These are phyloP conservation scores for Lonchura striata DNA, from an alignment of 2,113 vertebrate species.

Conservation along the genomic window DNA sequence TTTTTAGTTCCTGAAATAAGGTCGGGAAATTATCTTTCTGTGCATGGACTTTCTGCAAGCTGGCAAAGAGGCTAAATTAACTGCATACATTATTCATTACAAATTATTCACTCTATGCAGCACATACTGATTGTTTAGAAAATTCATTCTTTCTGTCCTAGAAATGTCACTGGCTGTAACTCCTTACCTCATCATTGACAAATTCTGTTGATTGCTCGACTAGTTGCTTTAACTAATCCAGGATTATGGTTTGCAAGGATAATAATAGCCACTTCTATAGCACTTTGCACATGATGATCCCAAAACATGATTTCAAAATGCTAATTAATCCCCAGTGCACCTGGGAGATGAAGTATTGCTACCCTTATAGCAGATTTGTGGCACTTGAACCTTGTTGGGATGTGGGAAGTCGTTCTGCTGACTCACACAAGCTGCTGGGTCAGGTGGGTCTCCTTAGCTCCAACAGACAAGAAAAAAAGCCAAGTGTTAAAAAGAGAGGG, in stretches of 20 bases:
- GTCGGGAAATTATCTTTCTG: neutral
- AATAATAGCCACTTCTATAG: slow-evolving; percentile 13
- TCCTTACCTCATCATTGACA: slow-evolving; percentile 36
- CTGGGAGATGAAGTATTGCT: neutral
- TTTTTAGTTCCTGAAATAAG: neutral
- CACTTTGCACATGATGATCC: neutral
- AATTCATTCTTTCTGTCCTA: slow-evolving; percentile 64
- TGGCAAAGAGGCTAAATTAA: slow-evolving; percentile 57
- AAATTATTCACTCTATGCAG: slow-evolving; percentile 54
- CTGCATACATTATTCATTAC: slow-evolving; percentile 63
- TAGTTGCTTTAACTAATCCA: slow-evolving; percentile 47
- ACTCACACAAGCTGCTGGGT: neutral
- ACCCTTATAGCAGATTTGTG: neutral
- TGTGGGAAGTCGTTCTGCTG: slow-evolving; percentile 14
- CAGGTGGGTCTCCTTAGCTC: slow-evolving; percentile 10
- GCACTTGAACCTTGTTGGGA: neutral
- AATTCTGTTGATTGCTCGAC: slow-evolving; percentile 56
- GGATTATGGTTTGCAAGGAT: slow-evolving; percentile 6
- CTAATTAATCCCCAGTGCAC: slow-evolving; percentile 52
- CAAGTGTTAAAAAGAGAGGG: neutral
- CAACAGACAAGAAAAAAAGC: neutral
- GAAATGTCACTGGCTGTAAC: slow-evolving; percentile 64
- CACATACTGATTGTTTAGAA: slow-evolving; percentile 59
- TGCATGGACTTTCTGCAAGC: slow-evolving; percentile 46
- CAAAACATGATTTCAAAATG: slow-evolving; percentile 16